Evolutionary conservation across 1,140 invertebrate genomes (phyloP).

Genomic region (Pollicipes pollicipes): DNA sequence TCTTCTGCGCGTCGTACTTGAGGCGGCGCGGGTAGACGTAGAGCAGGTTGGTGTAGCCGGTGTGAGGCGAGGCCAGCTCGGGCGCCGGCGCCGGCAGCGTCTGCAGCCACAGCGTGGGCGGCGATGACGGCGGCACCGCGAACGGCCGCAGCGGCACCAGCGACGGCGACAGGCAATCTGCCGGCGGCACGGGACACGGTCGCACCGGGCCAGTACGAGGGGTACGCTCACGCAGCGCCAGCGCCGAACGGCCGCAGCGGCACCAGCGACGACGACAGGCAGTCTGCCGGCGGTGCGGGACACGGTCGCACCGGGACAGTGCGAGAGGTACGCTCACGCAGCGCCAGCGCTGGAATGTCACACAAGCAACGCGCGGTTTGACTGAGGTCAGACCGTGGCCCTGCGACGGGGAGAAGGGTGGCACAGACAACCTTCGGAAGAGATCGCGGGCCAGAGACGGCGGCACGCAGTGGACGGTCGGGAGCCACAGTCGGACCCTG

Average conservation of each 20-base stretch:
- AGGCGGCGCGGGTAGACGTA: slow-evolving; percentile 74
- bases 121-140: slow-evolving; percentile 45
- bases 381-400: too few relatives aligned
- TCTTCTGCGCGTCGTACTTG: slow-evolving; percentile 80
- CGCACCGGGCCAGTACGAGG: too few relatives aligned
- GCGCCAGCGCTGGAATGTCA: too few relatives aligned
- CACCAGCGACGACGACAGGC: slow-evolving; percentile 53
- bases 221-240: too few relatives aligned
- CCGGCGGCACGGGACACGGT: slow-evolving; percentile 27
- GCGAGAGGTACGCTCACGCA: too few relatives aligned
- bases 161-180: slow-evolving; percentile 60
- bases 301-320: too few relatives aligned
- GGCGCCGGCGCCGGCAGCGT: slow-evolving; percentile 53
- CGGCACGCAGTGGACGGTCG: too few relatives aligned
- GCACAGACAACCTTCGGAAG: too few relatives aligned
- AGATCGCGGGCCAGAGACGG: too few relatives aligned
- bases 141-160: slow-evolving; percentile 62
- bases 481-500: too few relatives aligned
- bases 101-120: slow-evolving; percentile 58
- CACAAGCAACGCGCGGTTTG: too few relatives aligned
- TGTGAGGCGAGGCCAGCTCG: slow-evolving; percentile 53
- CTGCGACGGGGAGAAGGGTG: too few relatives aligned
- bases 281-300: slow-evolving; percentile 42
- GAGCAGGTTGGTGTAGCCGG: slow-evolving; percentile 64
- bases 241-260: slow-evolving; percentile 66